These are phyloP conservation scores for Drepanosiphum platanoidis DNA, from an alignment of 2,888 invertebrate genomes.

Conservation along the genomic window DNA sequence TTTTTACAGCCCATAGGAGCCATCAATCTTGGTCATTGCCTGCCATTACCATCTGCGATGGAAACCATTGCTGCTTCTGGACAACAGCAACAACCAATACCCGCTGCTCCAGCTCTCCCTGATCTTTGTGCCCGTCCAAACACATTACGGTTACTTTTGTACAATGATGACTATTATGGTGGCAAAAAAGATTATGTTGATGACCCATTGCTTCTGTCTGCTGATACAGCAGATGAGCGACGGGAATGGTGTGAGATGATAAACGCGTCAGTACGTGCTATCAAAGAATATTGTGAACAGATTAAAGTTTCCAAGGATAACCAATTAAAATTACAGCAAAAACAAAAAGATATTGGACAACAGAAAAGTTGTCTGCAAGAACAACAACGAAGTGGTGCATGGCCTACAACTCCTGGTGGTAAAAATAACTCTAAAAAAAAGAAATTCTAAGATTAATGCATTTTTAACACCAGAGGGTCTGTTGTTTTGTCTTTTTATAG, in stretches of 20 bases:
- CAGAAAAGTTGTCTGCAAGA: neutral
- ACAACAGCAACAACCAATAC: neutral
- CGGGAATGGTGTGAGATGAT: constrained; percentile 31
- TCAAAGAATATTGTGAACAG: neutral
- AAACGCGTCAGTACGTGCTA: constrained; percentile 12
- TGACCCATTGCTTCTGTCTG: constrained; percentile 13
- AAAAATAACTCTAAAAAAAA: neutral
- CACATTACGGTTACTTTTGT: constrained; percentile 12
- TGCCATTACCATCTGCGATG: neutral
- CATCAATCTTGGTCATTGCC: neutral
- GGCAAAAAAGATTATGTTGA: neutral
- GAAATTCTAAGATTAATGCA: neutral
- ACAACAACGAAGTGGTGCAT: constrained; percentile 1
- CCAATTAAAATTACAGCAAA: neutral
- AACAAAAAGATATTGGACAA: neutral
- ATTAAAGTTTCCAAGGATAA: neutral
- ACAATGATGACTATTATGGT: neutral
- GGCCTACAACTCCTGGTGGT: neutral
- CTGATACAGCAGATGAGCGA: constrained; percentile 16
- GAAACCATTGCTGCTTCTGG: neutral
- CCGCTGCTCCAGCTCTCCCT: constrained; percentile 24
- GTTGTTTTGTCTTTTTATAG: neutral
- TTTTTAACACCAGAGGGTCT: neutral
- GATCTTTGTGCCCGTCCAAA: constrained; percentile 26
- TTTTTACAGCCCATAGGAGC: constrained; percentile 17